phyloP scores from a whole-genome alignment of 2,888 invertebrate genomes.

The Pammene aurita region DNA sequence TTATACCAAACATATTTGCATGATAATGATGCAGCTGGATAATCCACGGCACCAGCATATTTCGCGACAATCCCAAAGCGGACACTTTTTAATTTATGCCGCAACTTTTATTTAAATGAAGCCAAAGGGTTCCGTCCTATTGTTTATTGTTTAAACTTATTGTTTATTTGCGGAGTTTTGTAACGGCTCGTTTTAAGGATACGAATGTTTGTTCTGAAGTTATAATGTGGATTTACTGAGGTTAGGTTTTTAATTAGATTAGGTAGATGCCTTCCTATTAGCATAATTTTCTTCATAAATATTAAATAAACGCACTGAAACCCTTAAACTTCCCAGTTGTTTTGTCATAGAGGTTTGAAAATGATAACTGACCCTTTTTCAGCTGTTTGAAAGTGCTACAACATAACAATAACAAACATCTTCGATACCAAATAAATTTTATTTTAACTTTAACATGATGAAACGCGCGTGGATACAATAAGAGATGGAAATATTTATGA shows the following conservation, averaged over 20 bases:
- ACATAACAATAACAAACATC: too few species aligned
- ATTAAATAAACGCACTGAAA: neutral
- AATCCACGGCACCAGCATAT: neutral
- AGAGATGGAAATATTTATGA: too few species aligned
- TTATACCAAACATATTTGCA: neutral
- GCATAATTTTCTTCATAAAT: conserved; percentile 5
- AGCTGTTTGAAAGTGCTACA: too few species aligned
- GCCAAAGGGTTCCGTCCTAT: conserved; percentile 36
- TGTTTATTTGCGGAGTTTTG: conserved; percentile 36
- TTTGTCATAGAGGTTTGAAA: neutral
- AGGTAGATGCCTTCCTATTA: too few species aligned
- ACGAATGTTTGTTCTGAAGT: conserved; percentile 39
- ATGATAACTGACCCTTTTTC: neutral
- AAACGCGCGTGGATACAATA: too few species aligned
- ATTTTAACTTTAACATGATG: too few species aligned
- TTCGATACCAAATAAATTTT: too few species aligned
- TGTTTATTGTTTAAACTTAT: conserved; percentile 41
- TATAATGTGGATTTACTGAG: conserved; percentile 40
- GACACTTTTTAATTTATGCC: conserved; percentile 38
- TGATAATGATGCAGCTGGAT: conserved; percentile 1
- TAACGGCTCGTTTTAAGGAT: conserved; percentile 34
- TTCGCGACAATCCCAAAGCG: conserved; percentile 2
- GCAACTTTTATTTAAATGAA: conserved; percentile 40
- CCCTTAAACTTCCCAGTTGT: neutral
- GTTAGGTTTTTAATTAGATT: conserved; percentile 38